phyloP scores from a whole-genome alignment of 2,888 invertebrate species.

The Tiliacea citrago region DNA sequence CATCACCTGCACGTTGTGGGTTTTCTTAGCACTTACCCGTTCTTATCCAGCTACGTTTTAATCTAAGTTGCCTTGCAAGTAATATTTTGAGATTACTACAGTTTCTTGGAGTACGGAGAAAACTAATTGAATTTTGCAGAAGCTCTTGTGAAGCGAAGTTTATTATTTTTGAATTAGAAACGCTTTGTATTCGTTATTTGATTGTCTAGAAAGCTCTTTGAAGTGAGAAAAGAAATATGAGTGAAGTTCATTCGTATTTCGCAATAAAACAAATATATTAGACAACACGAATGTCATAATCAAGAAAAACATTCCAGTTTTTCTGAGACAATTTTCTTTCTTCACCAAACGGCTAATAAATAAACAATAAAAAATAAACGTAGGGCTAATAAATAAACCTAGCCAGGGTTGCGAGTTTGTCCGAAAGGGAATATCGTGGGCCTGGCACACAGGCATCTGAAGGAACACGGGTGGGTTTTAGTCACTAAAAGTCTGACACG shows the following conservation, averaged over 20 bases:
- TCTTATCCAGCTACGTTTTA: slow-evolving; percentile 41
- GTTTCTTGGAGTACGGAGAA: slow-evolving; percentile 34
- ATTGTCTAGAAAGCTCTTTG: slow-evolving; percentile 1
- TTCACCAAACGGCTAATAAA: too few relatives aligned
- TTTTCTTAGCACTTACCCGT: slow-evolving; percentile 24
- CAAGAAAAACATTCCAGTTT: neutral
- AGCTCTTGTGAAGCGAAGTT: slow-evolving; percentile 9
- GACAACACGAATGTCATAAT: neutral
- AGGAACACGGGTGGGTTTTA: too few relatives aligned
- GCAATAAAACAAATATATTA: neutral
- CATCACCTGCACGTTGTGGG: slow-evolving; percentile 41
- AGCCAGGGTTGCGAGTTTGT: too few relatives aligned
- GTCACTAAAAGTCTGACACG: too few relatives aligned
- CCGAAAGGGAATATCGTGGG: too few relatives aligned
- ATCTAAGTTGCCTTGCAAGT: slow-evolving; percentile 44
- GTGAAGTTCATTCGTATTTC: neutral
- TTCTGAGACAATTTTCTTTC: neutral
- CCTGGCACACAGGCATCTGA: too few relatives aligned
- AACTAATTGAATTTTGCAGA: slow-evolving; percentile 48
- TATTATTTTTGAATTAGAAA: slow-evolving; percentile 35
- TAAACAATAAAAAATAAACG: too few relatives aligned
- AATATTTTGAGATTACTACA: slow-evolving; percentile 41
- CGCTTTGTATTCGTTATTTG: neutral
- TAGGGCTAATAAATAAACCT: too few relatives aligned
- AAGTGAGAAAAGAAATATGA: neutral